Evolutionary conservation across 2,797 vertebrate species (phyloP).

Genomic region (Acridotheres tristis): DNA sequence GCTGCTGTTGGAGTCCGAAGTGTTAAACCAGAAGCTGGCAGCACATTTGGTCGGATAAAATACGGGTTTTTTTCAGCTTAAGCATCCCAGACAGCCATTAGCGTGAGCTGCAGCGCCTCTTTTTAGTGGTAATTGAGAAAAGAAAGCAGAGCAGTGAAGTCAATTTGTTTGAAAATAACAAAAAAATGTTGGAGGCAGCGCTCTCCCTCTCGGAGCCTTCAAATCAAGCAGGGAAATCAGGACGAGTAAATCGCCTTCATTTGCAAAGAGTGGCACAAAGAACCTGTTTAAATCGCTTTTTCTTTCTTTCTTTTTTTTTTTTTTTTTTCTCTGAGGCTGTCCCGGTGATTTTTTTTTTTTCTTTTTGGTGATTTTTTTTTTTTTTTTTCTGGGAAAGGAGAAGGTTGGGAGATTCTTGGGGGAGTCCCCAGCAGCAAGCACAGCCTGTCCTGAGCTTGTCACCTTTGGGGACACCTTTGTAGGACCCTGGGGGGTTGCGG

Average conservation of each 20-base stretch:
- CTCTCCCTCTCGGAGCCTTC: background rate
- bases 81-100: background rate
- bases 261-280: background rate
- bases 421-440: background rate
- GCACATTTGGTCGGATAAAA: background rate
- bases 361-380: no score
- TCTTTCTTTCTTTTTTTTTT: background rate
- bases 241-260: constrained; percentile 22
- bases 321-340: no score
- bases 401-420: no score
- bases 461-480: background rate
- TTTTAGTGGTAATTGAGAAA: constrained; percentile 27
- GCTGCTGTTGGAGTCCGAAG: background rate
- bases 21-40: background rate
- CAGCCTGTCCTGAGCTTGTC: rapidly evolving
- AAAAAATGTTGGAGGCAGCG: background rate
- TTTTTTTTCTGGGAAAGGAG: background rate
- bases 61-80: background rate
- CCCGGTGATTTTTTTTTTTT: background rate
- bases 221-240: constrained; percentile 40
- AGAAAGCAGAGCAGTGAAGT: constrained; percentile 25
- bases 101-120: background rate
- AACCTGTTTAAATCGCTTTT: background rate
- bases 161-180: constrained; percentile 36
- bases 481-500: background rate